These are phyloP conservation scores for Philhelius pedissequus DNA, from an alignment of 2,888 invertebrate genomes.

Conservation along the genomic window DNA sequence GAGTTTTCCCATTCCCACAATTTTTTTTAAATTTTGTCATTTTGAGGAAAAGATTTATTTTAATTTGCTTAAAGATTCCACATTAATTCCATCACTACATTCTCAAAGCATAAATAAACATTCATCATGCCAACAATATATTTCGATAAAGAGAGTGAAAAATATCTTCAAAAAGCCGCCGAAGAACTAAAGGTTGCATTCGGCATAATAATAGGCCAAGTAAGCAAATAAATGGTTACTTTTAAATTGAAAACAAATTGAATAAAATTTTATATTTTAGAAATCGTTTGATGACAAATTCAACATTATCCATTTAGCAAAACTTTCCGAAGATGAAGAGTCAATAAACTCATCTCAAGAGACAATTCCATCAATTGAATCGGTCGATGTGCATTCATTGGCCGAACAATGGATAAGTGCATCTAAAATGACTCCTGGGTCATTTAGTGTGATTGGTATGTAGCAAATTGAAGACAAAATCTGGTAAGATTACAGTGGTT, in stretches of 20 bases:
- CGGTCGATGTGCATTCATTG: conserved; percentile 74
- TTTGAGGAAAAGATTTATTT: background rate
- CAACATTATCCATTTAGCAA: conserved; percentile 88
- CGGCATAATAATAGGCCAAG: conserved; percentile 90
- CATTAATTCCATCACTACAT: background rate
- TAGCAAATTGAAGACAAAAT: background rate
- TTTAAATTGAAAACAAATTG: conserved; percentile 16
- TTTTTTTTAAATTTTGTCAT: background rate
- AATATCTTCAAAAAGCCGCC: conserved; percentile 84
- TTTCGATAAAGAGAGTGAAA: conserved; percentile 84
- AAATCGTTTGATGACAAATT: conserved; percentile 83
- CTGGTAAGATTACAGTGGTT: background rate
- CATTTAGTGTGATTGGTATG: conserved; percentile 88
- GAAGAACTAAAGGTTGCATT: conserved; percentile 83
- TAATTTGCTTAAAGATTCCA: background rate
- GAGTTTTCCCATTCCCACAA: background rate
- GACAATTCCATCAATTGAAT: conserved; percentile 68
- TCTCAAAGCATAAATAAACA: background rate
- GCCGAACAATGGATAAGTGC: conserved; percentile 89
- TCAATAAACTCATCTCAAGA: conserved; percentile 20
- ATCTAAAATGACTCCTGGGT: conserved; percentile 94
- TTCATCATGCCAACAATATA: conserved; percentile 82
- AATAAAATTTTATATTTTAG: conserved; percentile 66
- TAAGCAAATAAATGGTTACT: conserved; percentile 74
- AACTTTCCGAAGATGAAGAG: conserved; percentile 82